Base-by-base conservation (phyloP, 2,113 vertebrate species). In the Gnathonemus longibarbis region DNA sequence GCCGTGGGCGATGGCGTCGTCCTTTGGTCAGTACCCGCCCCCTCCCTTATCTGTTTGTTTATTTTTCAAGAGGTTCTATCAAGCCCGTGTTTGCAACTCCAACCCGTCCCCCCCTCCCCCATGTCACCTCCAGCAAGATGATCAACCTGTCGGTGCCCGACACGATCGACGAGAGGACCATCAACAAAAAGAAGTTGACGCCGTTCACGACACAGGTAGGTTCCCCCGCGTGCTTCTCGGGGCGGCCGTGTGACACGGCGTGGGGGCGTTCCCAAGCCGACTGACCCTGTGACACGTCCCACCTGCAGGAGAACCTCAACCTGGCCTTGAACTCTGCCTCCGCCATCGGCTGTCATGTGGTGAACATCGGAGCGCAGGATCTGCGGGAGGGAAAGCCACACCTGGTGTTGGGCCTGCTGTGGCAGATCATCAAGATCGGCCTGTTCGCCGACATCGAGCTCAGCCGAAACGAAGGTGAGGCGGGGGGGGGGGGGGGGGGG, bases 381-480 rank as follows among this genome's bases (percentile, higher is more conserved):
- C 94, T 99, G 92, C 96, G 97, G 90, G 98, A 99, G 93, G 98
- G 98, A 10, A 99, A 99, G 88, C 98, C 98, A 42, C 98, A 99
- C 92, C 95, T 99, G 94, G 98, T 98, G 46, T 95, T 99, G 17
- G 98, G 98, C 17, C 97, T 99, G 1, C 97, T 99, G 58, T 99
- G 98, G 98, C 98, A 99, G 95, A 97, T 99, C 87, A 99, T 99
- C 92, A 99, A 99, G 96, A 99, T 99, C 0, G 98, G 98, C 88
- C 95, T 99, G 94, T 99, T 99, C 0, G 98, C 98, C 0, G 97
- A 99, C 91, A 99, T 99, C 0, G 96, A 99, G 92, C 96, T 99
- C 93, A 98, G 98, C 95, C 95, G 97, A 91, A 99, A 99, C 91
- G 98, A 99, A 97, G 98, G 98, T 98, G 94, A 17, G 6, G 52